phyloP scores from a whole-genome alignment of 2,888 invertebrate genomes.

The Dascillus cervinus region DNA sequence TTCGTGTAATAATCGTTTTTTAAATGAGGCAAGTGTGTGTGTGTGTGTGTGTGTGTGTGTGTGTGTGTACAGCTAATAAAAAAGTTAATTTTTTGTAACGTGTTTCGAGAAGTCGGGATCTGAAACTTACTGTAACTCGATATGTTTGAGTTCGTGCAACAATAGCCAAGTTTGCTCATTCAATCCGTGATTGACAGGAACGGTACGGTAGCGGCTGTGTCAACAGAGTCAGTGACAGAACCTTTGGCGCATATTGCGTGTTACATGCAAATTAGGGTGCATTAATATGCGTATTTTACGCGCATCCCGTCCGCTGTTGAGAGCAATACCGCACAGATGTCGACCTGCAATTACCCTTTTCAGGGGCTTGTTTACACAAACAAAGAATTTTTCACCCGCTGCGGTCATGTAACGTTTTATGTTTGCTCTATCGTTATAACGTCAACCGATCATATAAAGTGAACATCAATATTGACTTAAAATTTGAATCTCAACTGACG shows the following conservation, averaged over 20 bases:
- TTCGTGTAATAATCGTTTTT: constrained; percentile 5
- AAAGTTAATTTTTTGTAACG: constrained; percentile 1
- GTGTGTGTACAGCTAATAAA: constrained; percentile 2
- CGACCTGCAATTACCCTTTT: constrained; percentile 31
- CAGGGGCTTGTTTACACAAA: constrained; percentile 39
- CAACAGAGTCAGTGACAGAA: constrained; percentile 28
- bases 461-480: too few species aligned
- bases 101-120: constrained; percentile 3
- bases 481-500: too few species aligned
- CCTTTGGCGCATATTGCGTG: constrained; percentile 35
- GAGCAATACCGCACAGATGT: constrained; percentile 34
- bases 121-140: too few species aligned
- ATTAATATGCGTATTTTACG: constrained; percentile 42
- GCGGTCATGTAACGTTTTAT: constrained; percentile 6
- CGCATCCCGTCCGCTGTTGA: constrained; percentile 32
- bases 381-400: constrained; percentile 33
- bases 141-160: not conserved
- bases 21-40: constrained; percentile 2
- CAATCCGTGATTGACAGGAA: constrained; percentile 32
- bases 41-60: constrained; percentile 7
- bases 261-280: constrained; percentile 42
- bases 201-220: constrained; percentile 37
- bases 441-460: too few species aligned
- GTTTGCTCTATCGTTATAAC: too few species aligned
- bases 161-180: constrained; percentile 5